Conservation (phyloP, 2,888 invertebrate genomes). For the Epirrhoe alternata region DNA sequence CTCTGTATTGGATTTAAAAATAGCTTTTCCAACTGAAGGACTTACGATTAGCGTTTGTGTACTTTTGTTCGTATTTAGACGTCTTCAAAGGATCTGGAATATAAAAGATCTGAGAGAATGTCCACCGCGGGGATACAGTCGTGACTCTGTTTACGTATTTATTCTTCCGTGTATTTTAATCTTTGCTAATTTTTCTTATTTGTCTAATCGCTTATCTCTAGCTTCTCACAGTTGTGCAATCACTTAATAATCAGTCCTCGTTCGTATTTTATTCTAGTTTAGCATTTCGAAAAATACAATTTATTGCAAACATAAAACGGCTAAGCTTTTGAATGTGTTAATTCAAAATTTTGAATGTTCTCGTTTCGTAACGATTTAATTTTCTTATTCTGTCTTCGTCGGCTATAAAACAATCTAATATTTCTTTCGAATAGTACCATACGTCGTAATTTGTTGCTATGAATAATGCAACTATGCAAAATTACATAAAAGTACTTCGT, state of each 20-base stretch:
- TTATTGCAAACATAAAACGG: not conserved
- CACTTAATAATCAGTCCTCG: not conserved
- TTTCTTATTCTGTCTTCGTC: constrained; percentile 37
- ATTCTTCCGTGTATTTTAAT: constrained; percentile 13
- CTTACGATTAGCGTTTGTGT: constrained; percentile 45
- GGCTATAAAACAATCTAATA: constrained; percentile 56
- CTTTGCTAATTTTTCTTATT: not conserved
- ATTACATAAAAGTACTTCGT: constrained; percentile 66
- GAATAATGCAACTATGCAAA: constrained; percentile 78
- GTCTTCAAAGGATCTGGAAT: no score
- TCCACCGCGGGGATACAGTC: no score
- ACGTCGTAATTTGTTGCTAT: constrained; percentile 53
- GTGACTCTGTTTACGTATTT: no score
- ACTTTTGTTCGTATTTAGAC: constrained; percentile 25
- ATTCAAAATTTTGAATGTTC: constrained; percentile 10
- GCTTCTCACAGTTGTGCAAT: not conserved
- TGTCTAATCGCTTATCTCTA: not conserved
- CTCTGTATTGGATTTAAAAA: constrained; percentile 58
- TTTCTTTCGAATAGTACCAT: constrained; percentile 57
- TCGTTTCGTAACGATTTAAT: constrained; percentile 26
- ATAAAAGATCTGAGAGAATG: no score
- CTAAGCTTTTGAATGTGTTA: not conserved
- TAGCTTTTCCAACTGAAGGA: constrained; percentile 59
- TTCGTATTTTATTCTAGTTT: not conserved
- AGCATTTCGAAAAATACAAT: constrained; percentile 7